Percentiles rank a stretch among this genome's conserved stretches.
phyloP scores from a whole-genome alignment of 2,113 vertebrate species.

The Ochotona curzoniae region DNA sequence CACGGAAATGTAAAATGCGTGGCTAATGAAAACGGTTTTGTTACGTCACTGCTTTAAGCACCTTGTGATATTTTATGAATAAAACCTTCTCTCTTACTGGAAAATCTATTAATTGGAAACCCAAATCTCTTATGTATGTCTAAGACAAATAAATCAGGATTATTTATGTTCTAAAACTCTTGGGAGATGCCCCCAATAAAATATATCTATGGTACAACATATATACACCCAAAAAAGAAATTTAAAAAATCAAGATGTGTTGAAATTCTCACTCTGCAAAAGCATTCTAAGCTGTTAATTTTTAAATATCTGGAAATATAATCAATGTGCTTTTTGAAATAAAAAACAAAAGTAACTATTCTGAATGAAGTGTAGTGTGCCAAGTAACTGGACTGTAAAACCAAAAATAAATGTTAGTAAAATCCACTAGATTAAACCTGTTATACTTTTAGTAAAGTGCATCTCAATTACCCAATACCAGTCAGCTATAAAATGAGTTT shows the following conservation, averaged over 20 bases:
- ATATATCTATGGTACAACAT: background rate
- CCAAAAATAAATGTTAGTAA: constrained; percentile 77
- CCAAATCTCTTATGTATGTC: background rate
- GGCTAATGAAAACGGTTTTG: background rate
- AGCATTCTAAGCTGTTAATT: constrained; percentile 39
- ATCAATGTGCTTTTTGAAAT: constrained; percentile 72
- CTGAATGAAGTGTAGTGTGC: constrained; percentile 75
- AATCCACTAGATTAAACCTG: constrained; percentile 73
- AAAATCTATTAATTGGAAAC: background rate
- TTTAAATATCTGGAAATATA: constrained; percentile 76
- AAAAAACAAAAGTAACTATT: constrained; percentile 75
- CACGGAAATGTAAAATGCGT: background rate
- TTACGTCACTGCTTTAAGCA: constrained; percentile 5
- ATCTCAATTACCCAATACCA: constrained; percentile 60
- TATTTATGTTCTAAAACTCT: background rate
- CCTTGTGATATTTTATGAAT: constrained; percentile 26
- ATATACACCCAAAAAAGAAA: constrained; percentile 64
- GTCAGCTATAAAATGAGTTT: constrained; percentile 69
- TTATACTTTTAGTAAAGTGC: constrained; percentile 77
- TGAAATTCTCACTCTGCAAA: constrained; percentile 54
- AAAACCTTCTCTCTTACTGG: background rate
- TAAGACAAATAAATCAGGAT: background rate
- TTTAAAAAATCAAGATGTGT: constrained; percentile 24
- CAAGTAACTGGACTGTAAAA: constrained; percentile 77
- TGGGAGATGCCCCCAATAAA: background rate